Conservation (phyloP, 2,888 invertebrate species). For the Galerucella nymphaeae region DNA sequence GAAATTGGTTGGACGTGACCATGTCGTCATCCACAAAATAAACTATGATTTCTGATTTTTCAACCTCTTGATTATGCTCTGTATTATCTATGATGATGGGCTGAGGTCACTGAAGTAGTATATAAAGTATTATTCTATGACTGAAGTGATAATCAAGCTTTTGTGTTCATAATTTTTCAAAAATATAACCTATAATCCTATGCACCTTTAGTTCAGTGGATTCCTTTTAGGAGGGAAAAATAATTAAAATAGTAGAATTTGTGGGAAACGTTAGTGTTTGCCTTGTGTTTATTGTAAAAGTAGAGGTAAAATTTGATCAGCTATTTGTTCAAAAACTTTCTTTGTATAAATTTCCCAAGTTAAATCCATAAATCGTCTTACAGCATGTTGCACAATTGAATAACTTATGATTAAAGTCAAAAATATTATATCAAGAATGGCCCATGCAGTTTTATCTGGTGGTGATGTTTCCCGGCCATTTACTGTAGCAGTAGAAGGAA, state of each 20-base stretch:
- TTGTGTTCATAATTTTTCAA: too few relatives aligned
- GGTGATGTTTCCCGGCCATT: conserved; percentile 67
- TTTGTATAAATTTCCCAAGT: background rate
- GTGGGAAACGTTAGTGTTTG: background rate
- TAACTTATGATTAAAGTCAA: conserved; percentile 41
- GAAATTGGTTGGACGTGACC: too few relatives aligned
- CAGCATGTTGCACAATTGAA: conserved; percentile 10
- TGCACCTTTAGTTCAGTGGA: background rate
- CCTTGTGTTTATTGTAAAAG: too few relatives aligned
- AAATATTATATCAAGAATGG: conserved; percentile 47
- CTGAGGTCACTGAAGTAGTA: too few relatives aligned
- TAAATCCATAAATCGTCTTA: background rate
- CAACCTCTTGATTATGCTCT: too few relatives aligned
- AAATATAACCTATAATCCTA: background rate
- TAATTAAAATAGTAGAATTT: background rate
- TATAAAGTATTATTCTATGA: too few relatives aligned
- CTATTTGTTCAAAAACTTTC: background rate
- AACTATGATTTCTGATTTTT: too few relatives aligned
- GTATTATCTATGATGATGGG: too few relatives aligned
- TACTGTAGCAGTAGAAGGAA: conserved; percentile 88
- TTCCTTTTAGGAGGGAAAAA: background rate
- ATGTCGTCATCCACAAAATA: too few relatives aligned
- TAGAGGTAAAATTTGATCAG: background rate
- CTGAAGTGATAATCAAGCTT: too few relatives aligned
- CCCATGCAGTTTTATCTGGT: conserved; percentile 39